Evolutionary conservation across 2,888 invertebrate genomes (phyloP).

Genomic region (Drosophila meridiana): DNA sequence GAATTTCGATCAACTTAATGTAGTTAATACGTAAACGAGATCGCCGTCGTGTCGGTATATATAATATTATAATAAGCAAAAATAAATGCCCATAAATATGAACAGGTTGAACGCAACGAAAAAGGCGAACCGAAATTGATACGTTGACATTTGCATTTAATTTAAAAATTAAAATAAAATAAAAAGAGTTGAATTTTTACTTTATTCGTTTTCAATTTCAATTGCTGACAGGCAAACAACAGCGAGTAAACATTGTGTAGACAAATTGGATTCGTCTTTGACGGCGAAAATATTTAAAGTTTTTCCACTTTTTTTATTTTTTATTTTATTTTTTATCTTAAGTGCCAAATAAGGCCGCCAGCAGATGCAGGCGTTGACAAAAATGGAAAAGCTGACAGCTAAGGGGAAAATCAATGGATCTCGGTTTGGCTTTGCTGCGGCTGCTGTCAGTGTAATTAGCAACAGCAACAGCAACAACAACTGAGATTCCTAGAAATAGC

Average conservation of each 20-base stretch:
- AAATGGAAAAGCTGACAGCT: conserved; percentile 46
- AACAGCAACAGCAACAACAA: conserved; percentile 18
- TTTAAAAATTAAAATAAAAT: neutral
- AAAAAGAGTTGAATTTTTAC: neutral
- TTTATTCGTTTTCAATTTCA: conserved; percentile 13
- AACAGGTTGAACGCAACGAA: conserved; percentile 35
- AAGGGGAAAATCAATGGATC: conserved; percentile 62
- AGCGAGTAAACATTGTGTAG: conserved; percentile 4
- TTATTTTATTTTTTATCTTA: conserved; percentile 1
- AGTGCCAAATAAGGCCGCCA: conserved; percentile 31
- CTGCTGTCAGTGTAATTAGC: conserved; percentile 53
- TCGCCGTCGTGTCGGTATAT: conserved; percentile 42
- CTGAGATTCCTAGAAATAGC: conserved; percentile 63
- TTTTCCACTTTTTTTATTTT: neutral
- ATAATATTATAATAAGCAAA: conserved; percentile 39
- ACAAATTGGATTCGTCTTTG: conserved; percentile 49
- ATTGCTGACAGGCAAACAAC: conserved; percentile 13
- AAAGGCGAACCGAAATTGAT: conserved; percentile 31
- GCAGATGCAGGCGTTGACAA: conserved; percentile 32
- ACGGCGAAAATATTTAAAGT: conserved; percentile 31
- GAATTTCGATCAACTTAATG: conserved; percentile 44
- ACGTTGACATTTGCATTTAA: conserved; percentile 64
- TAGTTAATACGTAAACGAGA: conserved; percentile 59
- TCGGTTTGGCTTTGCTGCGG: conserved; percentile 47
- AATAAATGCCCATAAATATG: conserved; percentile 40